A percentile compares a stretch with the other conserved stretches of the same genome.
phyloP scores from a whole-genome alignment of 2,113 vertebrate genomes.

The Motacilla tschutschensis region DNA sequence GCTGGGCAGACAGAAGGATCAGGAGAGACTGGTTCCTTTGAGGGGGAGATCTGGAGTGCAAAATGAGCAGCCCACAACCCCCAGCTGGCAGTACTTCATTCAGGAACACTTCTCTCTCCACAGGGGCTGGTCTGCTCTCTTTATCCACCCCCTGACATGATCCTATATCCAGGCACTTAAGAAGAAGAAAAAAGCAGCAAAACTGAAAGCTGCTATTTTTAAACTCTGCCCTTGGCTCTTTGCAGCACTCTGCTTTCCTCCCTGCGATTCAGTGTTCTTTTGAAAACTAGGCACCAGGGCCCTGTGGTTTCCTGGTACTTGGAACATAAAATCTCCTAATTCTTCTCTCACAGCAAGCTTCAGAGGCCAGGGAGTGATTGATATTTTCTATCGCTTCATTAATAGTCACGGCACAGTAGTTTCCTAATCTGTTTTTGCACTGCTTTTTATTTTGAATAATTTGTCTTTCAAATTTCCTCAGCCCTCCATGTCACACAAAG shows the following conservation, averaged over 20 bases:
- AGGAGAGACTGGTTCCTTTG: background rate
- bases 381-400: constrained; percentile 46
- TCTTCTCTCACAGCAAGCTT: constrained; percentile 40
- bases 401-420: constrained; percentile 28
- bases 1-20: background rate
- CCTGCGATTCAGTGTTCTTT: constrained; percentile 42
- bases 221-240: constrained; percentile 26
- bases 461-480: constrained; percentile 11
- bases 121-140: constrained; percentile 24
- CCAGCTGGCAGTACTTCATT: background rate
- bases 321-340: constrained; percentile 51
- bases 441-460: constrained; percentile 17
- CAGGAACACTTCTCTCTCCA: background rate
- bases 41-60: background rate
- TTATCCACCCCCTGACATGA: constrained; percentile 20
- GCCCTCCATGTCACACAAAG: constrained; percentile 16
- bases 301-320: constrained; percentile 45
- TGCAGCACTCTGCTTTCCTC: constrained; percentile 7
- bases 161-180: constrained; percentile 37
- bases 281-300: constrained; percentile 41
- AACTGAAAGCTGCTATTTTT: constrained; percentile 64
- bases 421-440: constrained; percentile 41
- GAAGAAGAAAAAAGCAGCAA: constrained; percentile 53
- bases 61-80: background rate
- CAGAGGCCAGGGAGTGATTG: constrained; percentile 33